These are phyloP conservation scores for Rhabdomys pumilio DNA, from an alignment of 2,797 vertebrate species.

Conservation along the genomic window DNA sequence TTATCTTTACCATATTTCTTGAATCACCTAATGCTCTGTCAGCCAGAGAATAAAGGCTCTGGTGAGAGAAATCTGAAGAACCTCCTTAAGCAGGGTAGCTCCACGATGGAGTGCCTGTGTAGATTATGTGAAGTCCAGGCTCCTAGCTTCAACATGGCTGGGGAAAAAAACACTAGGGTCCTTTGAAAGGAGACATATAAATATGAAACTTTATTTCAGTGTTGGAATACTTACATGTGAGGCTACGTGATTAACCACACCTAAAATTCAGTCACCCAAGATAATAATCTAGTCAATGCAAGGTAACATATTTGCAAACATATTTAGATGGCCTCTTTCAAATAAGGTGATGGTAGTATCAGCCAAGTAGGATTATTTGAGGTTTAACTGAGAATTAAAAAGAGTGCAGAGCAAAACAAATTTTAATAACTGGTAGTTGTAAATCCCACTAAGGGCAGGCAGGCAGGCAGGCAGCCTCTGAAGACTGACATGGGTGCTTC, in stretches of 20 bases:
- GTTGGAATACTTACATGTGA: neutral
- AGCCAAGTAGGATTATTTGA: neutral
- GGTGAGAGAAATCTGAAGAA: neutral
- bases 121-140: no score
- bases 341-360: neutral
- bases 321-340: neutral
- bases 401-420: neutral
- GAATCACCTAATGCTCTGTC: neutral
- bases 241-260: neutral
- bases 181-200: neutral
- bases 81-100: neutral
- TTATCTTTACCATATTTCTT: neutral
- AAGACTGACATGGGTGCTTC: neutral
- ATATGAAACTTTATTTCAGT: neutral
- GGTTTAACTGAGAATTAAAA: neutral
- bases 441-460: constrained; percentile 20
- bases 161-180: neutral
- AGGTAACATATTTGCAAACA: neutral
- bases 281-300: neutral
- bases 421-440: constrained; percentile 32
- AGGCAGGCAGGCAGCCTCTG: neutral
- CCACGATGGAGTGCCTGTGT: neutral
- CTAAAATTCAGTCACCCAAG: neutral
- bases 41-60: neutral
- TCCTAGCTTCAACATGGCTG: neutral